Conservation (phyloP, 2,113 vertebrate genomes). For the Crocuta crocuta region DNA sequence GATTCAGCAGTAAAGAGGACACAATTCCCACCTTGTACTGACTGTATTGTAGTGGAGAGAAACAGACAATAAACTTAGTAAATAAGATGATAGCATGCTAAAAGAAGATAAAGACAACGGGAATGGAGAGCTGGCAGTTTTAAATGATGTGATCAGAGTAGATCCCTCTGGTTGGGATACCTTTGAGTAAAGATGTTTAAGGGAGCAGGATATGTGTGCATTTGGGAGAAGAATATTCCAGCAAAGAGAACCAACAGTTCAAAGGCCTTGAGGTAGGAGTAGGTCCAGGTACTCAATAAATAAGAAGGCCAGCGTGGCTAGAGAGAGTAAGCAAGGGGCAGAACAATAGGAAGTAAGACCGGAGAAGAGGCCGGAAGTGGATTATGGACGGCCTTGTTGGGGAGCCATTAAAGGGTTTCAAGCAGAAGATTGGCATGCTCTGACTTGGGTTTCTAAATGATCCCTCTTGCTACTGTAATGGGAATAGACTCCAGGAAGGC, state of each 20-base stretch:
- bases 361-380: not conserved
- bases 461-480: not conserved
- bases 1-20: not conserved
- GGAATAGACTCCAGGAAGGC: not conserved
- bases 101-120: not conserved
- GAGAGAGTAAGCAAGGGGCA: not conserved
- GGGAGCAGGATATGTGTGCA: not conserved
- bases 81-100: not conserved
- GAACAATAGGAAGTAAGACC: not conserved
- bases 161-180: not conserved
- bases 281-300: not conserved
- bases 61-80: not conserved
- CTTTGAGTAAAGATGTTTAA: not conserved
- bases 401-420: not conserved
- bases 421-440: not conserved
- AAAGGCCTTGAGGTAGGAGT: not conserved
- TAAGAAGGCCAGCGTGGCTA: not conserved
- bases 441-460: not conserved
- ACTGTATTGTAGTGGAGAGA: not conserved
- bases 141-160: not conserved
- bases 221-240: not conserved
- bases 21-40: not conserved
- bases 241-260: not conserved
- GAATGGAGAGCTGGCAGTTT: not conserved
- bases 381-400: not conserved